Base-by-base conservation (phyloP, 2,113 vertebrate species). In the Merops nubicus region DNA sequence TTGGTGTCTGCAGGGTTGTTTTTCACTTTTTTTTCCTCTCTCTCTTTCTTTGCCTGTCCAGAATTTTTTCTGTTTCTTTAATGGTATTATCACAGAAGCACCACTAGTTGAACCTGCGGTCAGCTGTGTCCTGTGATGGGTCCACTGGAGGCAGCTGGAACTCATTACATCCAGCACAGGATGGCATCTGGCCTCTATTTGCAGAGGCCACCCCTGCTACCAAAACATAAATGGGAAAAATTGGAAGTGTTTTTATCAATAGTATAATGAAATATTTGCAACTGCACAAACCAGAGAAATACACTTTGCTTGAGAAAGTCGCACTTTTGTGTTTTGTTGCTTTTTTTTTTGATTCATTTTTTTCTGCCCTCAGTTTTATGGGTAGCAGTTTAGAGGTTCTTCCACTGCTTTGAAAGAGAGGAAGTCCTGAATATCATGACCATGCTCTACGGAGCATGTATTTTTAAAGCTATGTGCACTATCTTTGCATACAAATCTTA, bases 21-120 rank as follows among this genome's bases (percentile, higher is more conserved):
- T 68, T 36, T 78, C 25, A 23, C 26, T 40, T 76, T 65, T 33
- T 83, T 65, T 22, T 29, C 13, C 12, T 57, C 33, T 13, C 25
- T 45, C 25, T 73, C 4, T 2, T 83, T 1, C 9, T 65, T 5
- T 81, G 7, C 17, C 26, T 82, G 6, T 23, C 21, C 53, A 31
- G 4, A 2, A 10, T 40, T 79, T 91, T 91, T 72, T 14, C 15
- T 17, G n/a, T 34, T 79, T 67, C 68, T 19, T 64, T 25, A 40
- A 11, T 6, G 28, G 0, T 18, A 2, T 10, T 67, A 22, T 38
- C 43, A 11, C 12, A 20, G 43, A 63, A 40, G 5, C 6, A 2
- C 62, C 60, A 22, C 2, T 47, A 33, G 17, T 12, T 69, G 33
- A 51, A 33, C 10, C 2, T 13, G 4, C 8, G 7, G 14, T 56